Base-by-base conservation (phyloP, 2,797 vertebrate species). In the Eulemur rubriventer region DNA sequence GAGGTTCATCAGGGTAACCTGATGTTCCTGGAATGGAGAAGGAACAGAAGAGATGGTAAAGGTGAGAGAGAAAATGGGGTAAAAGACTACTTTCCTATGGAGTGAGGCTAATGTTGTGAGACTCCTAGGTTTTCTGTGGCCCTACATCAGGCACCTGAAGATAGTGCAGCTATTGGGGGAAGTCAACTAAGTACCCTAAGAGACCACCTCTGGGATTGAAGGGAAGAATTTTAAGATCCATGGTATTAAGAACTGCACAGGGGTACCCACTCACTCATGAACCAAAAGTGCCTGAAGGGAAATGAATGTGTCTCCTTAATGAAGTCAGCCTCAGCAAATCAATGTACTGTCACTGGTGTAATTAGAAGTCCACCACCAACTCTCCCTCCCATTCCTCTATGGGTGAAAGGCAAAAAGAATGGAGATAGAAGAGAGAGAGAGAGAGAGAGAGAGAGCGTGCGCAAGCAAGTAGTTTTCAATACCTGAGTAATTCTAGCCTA, bases 1-100 rank as follows among this genome's bases (percentile, higher is more conserved):
- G 63, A 41, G 33, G 30, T 20, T 92, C 85, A 61, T 89, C 69
- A 65, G 96, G 46, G 57, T 79, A 92, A 73, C 85, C 79, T 76
- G 91, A 50, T 67, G 88, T 41, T 92, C 59, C 97, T 96, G 89
- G 46, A 41, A 35, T 69, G 61, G 65, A 86, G 79, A 92, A 73
- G 35, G 48, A 76, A 84, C 41, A 82, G 20, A 59, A 85, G 30
- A 92, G 73, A 73, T 11, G 13, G 24, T 28, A 46, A 91, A 28
- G 38, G 14, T 35, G 35, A 89, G 33, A 63, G 59, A 63, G 52
- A 73, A 80, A 26, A 7, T n/a, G 28, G 4, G 20, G 18, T 46
- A 43, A 41, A 89, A 89, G 75, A 67, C 50, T 73, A 1, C n/a
- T 63, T 81, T 69, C 48, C 46, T 83, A 2, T 14, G 30, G 24